A percentile compares a stretch with the other conserved stretches of the same genome.
phyloP scores from a whole-genome alignment of 2,888 invertebrate genomes.

The Cephus rjabovi region DNA sequence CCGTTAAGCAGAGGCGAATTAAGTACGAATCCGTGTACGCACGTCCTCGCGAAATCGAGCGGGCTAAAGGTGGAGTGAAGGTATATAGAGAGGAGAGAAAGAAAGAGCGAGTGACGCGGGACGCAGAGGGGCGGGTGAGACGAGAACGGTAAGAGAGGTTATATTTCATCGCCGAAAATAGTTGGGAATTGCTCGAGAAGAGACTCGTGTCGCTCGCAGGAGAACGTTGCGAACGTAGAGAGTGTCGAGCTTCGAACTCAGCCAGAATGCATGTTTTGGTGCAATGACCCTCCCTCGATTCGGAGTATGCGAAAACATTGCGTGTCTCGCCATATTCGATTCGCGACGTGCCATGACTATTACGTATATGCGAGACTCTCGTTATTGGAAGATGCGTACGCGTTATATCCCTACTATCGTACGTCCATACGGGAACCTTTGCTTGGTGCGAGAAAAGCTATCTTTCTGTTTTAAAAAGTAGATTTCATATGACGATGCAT shows the following conservation, averaged over 20 bases:
- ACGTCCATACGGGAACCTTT: not conserved
- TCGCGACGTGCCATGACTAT: not conserved
- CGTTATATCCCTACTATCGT: not conserved
- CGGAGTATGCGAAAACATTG: conserved; percentile 28
- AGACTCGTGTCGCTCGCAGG: conserved; percentile 17
- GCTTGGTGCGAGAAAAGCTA: not conserved
- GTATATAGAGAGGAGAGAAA: conserved; percentile 2
- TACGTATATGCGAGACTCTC: not conserved
- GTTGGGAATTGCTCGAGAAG: conserved; percentile 48
- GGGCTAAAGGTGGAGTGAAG: not conserved
- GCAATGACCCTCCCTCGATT: conserved; percentile 50
- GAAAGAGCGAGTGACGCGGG: conserved; percentile 8
- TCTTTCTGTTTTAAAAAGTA: not conserved
- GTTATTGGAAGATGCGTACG: not conserved
- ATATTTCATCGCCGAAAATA: conserved; percentile 60
- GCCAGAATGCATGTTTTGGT: conserved; percentile 53
- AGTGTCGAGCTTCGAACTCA: conserved; percentile 7
- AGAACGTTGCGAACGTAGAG: conserved; percentile 8
- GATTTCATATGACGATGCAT: too few relatives aligned
- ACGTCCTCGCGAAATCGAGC: not conserved
- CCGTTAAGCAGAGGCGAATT: conserved; percentile 57
- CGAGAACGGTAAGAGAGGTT: conserved; percentile 18
- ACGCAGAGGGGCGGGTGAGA: not conserved
- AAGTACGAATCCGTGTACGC: conserved; percentile 37
- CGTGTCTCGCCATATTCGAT: conserved; percentile 30